Evolutionary conservation across 2,113 vertebrate genomes (phyloP).

Genomic region (Gallinago jamesoni): DNA sequence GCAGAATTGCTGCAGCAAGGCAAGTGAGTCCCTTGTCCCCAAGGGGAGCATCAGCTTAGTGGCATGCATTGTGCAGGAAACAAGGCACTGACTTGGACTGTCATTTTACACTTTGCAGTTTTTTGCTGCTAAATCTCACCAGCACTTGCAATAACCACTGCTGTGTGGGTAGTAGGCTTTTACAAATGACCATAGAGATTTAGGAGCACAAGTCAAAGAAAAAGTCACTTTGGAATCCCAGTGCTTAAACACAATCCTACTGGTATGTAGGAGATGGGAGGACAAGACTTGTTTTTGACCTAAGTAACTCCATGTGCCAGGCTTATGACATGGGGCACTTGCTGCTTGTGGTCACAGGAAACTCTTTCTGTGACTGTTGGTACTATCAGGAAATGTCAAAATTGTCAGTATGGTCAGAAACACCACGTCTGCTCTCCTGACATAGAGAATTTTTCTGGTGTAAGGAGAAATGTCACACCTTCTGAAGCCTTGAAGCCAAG

Average conservation of each 20-base stretch:
- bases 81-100: neutral
- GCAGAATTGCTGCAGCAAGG: neutral
- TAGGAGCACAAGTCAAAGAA: neutral
- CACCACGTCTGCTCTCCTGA: neutral
- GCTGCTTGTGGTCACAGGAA: neutral
- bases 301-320: neutral
- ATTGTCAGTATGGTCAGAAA: neutral
- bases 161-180: neutral
- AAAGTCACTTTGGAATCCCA: neutral
- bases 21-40: fast-evolving
- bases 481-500: neutral
- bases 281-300: neutral
- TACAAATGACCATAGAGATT: neutral
- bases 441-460: neutral
- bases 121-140: neutral
- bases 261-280: neutral
- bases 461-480: neutral
- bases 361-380: neutral
- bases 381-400: neutral
- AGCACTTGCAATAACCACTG: neutral
- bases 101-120: neutral
- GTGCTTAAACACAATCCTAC: neutral
- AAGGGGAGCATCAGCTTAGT: neutral
- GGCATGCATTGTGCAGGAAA: fast-evolving
- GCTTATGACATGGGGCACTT: fast-evolving